A percentile compares a stretch with the other conserved stretches of the same genome.
Conservation (phyloP, 2,113 vertebrate genomes). For the Mormoops blainvillei region DNA sequence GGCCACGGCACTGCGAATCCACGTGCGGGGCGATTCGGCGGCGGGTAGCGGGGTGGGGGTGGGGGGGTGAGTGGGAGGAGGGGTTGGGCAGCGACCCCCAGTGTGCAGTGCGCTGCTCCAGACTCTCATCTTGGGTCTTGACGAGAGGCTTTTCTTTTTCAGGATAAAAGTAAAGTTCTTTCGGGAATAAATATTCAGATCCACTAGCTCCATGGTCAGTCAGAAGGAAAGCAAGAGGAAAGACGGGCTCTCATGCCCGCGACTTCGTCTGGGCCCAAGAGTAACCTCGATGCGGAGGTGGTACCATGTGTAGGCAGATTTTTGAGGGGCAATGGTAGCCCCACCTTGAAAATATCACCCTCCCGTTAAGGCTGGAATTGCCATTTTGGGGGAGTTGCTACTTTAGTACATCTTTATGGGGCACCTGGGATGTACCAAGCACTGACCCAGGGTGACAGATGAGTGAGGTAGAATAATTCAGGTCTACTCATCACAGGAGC, state of each 20-base stretch:
- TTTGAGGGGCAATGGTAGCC: not conserved
- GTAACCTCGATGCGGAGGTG: not conserved
- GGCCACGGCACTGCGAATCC: accelerated
- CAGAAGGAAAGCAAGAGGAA: not conserved
- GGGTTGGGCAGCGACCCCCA: too few relatives aligned
- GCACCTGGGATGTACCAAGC: not conserved
- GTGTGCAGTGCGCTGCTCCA: accelerated
- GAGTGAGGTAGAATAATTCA: accelerated
- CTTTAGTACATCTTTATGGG: not conserved
- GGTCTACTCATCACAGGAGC: accelerated
- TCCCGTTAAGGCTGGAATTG: not conserved
- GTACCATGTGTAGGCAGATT: accelerated
- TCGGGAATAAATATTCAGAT: not conserved
- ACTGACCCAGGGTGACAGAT: not conserved
- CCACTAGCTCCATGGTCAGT: not conserved
- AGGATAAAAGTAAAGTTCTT: not conserved
- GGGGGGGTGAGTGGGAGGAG: too few relatives aligned
- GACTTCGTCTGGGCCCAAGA: accelerated
- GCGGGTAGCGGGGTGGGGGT: too few relatives aligned
- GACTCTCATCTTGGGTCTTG: not conserved
- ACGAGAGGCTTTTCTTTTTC: not conserved
- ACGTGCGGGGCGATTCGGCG: accelerated
- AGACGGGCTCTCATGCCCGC: not conserved
- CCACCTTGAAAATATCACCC: not conserved
- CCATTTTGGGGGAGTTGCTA: not conserved